These are phyloP conservation scores for Hypercompe scribonia DNA, from an alignment of 2,888 invertebrate species.

Conservation along the genomic window DNA sequence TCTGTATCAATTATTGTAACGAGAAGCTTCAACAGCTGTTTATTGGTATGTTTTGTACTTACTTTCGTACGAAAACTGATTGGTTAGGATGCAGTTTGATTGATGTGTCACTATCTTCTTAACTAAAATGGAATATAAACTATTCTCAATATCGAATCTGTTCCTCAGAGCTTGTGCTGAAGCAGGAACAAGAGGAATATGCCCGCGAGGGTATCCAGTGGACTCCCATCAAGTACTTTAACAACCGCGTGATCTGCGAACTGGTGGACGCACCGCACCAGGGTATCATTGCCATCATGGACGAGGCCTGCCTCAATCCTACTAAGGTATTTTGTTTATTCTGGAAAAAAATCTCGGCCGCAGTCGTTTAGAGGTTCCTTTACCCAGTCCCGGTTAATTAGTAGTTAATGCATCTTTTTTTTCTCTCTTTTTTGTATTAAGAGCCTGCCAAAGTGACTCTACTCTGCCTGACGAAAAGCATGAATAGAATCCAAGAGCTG, in stretches of 20 bases:
- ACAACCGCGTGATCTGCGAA: constrained; percentile 98
- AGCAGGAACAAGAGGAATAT: constrained; percentile 99
- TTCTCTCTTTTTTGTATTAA: no score
- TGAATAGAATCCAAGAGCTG: no score
- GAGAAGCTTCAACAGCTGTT: constrained; percentile 99
- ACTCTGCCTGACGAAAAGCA: no score
- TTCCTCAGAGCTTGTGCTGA: constrained; percentile 94
- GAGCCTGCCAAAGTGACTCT: no score
- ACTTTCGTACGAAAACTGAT: no score
- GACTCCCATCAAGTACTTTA: constrained; percentile 98
- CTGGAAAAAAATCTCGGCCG: no score
- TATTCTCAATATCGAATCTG: neutral
- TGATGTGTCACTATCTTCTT: neutral
- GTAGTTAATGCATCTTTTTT: no score
- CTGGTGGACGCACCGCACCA: constrained; percentile 97
- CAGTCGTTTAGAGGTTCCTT: no score
- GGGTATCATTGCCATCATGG: constrained; percentile 97
- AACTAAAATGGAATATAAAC: neutral
- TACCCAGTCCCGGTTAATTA: no score
- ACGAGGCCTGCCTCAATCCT: constrained; percentile 98
- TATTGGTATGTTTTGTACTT: constrained; percentile 88
- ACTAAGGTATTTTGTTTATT: constrained; percentile 89
- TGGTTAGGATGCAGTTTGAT: no score
- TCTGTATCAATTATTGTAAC: constrained; percentile 99
- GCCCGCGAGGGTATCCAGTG: constrained; percentile 97